Conservation (phyloP, 2,113 vertebrate genomes). For the Brachypteracias leptosomus region DNA sequence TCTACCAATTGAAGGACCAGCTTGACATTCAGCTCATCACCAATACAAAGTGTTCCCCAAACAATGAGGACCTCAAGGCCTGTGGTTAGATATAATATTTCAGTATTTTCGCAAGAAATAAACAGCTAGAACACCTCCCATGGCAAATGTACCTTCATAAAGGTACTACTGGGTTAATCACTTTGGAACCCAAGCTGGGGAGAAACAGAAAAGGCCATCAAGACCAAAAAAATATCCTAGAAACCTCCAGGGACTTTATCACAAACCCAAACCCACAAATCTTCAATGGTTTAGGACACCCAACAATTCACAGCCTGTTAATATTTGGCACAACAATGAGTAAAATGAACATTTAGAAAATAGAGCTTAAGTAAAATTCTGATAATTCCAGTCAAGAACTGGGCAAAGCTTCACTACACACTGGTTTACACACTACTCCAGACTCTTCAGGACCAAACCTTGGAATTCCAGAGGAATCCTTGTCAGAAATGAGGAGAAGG, state of each 20-base stretch:
- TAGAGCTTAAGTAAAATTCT: background rate
- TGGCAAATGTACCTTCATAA: background rate
- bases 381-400: background rate
- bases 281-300: slow-evolving; percentile 2
- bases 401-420: background rate
- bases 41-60: background rate
- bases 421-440: background rate
- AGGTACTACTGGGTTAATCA: background rate
- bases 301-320: background rate
- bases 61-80: background rate
- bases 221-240: slow-evolving; percentile 68
- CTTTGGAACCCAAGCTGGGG: background rate
- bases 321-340: background rate
- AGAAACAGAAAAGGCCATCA: slow-evolving; percentile 65
- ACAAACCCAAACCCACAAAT: slow-evolving; percentile 64
- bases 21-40: background rate
- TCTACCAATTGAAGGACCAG: background rate
- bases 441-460: background rate
- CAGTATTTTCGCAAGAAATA: background rate
- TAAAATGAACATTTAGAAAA: background rate
- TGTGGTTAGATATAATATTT: background rate
- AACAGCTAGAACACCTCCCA: background rate
- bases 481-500: background rate
- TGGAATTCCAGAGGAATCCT: background rate
- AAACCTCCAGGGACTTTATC: background rate